Conservation (phyloP, 2,113 vertebrate species). For the Elephantulus edwardii region DNA sequence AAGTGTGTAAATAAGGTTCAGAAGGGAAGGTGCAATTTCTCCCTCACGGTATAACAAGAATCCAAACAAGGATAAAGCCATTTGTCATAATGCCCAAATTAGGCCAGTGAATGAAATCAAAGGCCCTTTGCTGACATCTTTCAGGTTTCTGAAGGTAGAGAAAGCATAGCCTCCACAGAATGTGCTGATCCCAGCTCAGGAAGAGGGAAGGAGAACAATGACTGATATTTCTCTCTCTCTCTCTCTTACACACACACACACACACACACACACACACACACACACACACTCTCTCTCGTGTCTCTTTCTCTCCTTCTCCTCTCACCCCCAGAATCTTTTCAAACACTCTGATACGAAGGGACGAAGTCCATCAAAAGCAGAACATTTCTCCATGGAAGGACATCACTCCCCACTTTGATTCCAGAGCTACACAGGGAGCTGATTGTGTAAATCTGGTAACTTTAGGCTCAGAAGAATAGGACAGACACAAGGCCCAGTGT, state of each 20-base stretch:
- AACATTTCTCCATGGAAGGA: not conserved
- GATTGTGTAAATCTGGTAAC: not conserved
- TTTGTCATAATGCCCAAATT: not conserved
- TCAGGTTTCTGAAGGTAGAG: not conserved
- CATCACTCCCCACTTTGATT: not conserved
- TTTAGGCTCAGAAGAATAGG: not conserved
- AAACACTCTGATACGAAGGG: not conserved
- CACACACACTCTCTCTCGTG: no score
- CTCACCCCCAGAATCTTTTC: not conserved
- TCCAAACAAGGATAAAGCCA: not conserved
- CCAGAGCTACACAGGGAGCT: not conserved
- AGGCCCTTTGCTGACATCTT: not conserved
- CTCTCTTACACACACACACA: no score
- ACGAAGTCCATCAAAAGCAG: not conserved
- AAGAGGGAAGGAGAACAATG: no score
- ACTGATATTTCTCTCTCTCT: no score
- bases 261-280: no score
- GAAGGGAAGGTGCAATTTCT: not conserved
- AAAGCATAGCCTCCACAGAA: not conserved
- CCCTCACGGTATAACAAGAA: conserved; percentile 12
- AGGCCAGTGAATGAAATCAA: not conserved
- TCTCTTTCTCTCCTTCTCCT: not conserved
- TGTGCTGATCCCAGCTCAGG: not conserved
- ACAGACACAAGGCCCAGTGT: not conserved
- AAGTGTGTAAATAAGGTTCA: not conserved